Percentiles rank a stretch among this genome's conserved stretches.
Conservation (phyloP, 2,113 vertebrate species). For the Saguinus imperator region DNA sequence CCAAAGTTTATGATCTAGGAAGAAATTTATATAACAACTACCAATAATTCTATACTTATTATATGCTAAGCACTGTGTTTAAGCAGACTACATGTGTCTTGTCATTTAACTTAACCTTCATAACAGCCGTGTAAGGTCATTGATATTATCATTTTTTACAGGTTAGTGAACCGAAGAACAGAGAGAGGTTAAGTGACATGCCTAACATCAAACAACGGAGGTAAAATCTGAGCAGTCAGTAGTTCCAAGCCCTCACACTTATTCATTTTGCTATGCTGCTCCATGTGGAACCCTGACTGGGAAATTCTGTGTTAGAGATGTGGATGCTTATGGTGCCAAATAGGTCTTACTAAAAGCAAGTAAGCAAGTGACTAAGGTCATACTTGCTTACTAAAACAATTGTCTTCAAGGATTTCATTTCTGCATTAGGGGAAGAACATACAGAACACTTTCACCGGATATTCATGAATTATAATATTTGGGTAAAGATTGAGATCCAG, state of each 20-base stretch:
- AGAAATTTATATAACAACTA: conserved; percentile 5
- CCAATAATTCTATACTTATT: background rate
- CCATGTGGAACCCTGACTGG: background rate
- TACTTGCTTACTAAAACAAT: background rate
- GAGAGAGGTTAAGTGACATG: background rate
- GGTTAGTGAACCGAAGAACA: background rate
- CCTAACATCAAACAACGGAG: background rate
- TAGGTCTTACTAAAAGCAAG: background rate
- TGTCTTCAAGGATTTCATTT: background rate
- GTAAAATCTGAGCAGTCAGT: background rate
- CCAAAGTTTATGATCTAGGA: conserved; percentile 15
- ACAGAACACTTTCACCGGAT: background rate
- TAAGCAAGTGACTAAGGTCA: background rate
- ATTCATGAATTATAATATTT: background rate
- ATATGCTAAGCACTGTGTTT: background rate
- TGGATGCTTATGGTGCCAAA: background rate
- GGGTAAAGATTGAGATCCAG: background rate
- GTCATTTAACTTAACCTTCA: background rate
- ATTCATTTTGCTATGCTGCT: background rate
- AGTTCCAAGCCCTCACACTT: background rate
- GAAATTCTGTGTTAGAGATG: background rate
- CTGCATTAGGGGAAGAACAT: background rate
- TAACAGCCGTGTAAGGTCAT: background rate
- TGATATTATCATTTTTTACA: conserved; percentile 17
- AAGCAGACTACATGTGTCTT: background rate